Conservation (phyloP, 2,888 invertebrate genomes). For the Saturnia pavonia region DNA sequence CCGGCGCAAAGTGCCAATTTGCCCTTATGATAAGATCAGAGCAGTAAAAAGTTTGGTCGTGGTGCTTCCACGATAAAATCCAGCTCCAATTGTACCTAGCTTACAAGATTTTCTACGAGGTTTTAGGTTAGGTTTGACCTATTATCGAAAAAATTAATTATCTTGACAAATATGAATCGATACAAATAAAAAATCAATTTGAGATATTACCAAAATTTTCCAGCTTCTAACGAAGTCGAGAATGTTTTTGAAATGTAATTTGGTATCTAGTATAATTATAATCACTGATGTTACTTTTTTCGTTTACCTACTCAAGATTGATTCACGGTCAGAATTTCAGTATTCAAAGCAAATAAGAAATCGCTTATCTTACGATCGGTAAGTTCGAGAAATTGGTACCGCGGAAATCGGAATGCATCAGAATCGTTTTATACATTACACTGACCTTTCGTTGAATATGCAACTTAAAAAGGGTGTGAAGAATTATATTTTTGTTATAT, state of each 20-base stretch:
- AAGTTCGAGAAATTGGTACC: background rate
- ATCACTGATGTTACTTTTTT: background rate
- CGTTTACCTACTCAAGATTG: background rate
- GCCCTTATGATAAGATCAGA: too few relatives aligned
- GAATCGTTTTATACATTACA: background rate
- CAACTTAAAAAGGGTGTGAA: background rate
- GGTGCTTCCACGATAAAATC: too few relatives aligned
- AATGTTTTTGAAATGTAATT: background rate
- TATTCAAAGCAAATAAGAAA: conserved; percentile 1
- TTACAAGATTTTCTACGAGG: too few relatives aligned
- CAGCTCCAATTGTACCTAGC: too few relatives aligned
- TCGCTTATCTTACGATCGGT: background rate
- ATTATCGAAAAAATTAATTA: background rate
- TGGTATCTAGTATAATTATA: background rate
- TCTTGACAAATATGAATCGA: background rate
- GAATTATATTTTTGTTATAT: background rate
- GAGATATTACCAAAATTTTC: background rate
- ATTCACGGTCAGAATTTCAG: background rate
- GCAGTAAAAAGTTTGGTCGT: too few relatives aligned
- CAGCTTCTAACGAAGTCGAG: background rate
- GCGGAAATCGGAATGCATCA: conserved; percentile 1
- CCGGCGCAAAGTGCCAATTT: too few relatives aligned
- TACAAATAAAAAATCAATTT: background rate
- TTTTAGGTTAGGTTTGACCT: too few relatives aligned
- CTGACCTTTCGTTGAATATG: background rate